phyloP scores from a whole-genome alignment of 2,113 vertebrate genomes.

The Micronisus gabar region DNA sequence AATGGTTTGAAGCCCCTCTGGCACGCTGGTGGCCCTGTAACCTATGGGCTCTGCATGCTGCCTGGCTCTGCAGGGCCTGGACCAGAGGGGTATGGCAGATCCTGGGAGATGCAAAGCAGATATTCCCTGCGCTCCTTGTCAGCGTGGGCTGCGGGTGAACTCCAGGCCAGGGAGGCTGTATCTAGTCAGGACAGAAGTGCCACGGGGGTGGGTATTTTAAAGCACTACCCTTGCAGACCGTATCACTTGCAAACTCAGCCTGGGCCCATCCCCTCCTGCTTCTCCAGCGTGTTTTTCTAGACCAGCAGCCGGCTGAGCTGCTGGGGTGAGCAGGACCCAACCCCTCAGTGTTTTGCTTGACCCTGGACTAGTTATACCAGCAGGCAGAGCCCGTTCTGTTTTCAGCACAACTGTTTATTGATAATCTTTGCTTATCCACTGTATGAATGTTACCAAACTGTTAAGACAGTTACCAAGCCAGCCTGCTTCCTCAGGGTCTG shows the following conservation, averaged over 20 bases:
- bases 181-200: neutral
- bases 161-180: neutral
- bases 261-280: fast-evolving
- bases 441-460: conserved; percentile 20
- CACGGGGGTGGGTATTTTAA: neutral
- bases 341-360: fast-evolving
- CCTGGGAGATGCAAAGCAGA: neutral
- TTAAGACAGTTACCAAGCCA: neutral
- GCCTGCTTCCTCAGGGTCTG: neutral
- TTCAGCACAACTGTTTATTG: conserved; percentile 73
- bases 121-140: neutral
- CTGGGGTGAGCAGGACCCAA: neutral
- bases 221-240: fast-evolving
- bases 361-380: neutral
- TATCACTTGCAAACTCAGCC: too few relatives aligned
- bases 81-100: fast-evolving
- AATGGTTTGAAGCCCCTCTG: neutral
- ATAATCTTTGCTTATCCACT: conserved; percentile 43
- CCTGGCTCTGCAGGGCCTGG: too few relatives aligned
- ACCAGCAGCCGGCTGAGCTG: neutral
- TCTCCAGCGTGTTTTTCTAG: neutral
- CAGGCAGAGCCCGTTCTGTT: neutral
- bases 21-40: neutral
- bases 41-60: neutral
- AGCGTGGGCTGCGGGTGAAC: neutral